Conservation (phyloP, 2,797 vertebrate species). For the Brachyalestes nurse region DNA sequence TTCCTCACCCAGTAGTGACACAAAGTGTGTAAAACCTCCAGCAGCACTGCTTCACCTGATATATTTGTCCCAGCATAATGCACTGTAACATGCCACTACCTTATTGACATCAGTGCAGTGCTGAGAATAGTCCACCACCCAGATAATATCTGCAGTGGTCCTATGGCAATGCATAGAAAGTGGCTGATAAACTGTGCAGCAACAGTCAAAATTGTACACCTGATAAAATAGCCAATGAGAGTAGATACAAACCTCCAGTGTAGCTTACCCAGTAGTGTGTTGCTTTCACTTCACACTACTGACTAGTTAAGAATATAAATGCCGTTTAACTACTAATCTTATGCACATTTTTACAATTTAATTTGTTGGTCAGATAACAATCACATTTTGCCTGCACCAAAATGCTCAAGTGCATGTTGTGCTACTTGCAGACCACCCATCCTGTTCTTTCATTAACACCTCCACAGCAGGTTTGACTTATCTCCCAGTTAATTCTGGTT, state of each 20-base stretch:
- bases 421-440: slow-evolving; percentile 43
- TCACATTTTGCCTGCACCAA: neutral
- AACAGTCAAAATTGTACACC: neutral
- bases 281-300: neutral
- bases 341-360: neutral
- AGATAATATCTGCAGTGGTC: neutral
- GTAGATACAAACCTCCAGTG: neutral
- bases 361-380: neutral
- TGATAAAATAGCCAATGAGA: no score
- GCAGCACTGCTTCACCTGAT: neutral
- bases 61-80: no score
- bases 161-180: neutral
- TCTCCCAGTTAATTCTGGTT: neutral
- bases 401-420: neutral
- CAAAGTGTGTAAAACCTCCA: neutral
- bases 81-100: no score
- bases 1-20: neutral
- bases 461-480: slow-evolving; percentile 60
- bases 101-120: no score
- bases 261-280: neutral
- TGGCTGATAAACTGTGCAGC: neutral
- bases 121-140: neutral
- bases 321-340: no score
- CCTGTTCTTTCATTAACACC: slow-evolving; percentile 69
- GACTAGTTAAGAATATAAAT: neutral